Percentiles rank a stretch among this genome's conserved stretches.
phyloP scores from a whole-genome alignment of 2,113 vertebrate genomes.

The Siphamia tubifer region DNA sequence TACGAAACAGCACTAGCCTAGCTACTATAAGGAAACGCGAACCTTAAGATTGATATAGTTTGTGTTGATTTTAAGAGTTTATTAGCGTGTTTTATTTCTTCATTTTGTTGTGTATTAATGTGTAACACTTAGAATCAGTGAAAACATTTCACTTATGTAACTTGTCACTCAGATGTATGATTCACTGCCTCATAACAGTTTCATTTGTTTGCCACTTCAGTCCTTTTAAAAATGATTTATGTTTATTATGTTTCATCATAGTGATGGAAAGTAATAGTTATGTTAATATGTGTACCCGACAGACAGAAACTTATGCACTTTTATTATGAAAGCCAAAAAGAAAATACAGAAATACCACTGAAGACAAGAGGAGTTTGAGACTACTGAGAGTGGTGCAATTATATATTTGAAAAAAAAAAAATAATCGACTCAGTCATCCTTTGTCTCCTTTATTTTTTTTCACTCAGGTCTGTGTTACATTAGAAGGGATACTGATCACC shows the following conservation, averaged over 20 bases:
- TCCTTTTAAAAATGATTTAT: slow-evolving; percentile 6
- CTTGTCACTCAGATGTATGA: slow-evolving; percentile 28
- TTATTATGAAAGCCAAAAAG: too few relatives aligned
- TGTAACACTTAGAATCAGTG: not conserved
- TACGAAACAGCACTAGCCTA: too few relatives aligned
- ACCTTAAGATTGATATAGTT: too few relatives aligned
- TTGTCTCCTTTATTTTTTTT: not conserved
- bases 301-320: too few relatives aligned
- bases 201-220: slow-evolving; percentile 3
- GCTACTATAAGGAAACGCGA: too few relatives aligned
- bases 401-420: not conserved
- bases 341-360: too few relatives aligned
- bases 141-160: slow-evolving; percentile 38
- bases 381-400: not conserved
- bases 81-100: too few relatives aligned
- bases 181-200: slow-evolving; percentile 19
- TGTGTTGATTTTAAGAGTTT: too few relatives aligned
- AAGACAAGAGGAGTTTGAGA: too few relatives aligned
- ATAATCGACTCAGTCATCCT: not conserved
- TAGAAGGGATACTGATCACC: slow-evolving; percentile 39
- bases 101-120: too few relatives aligned
- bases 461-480: not conserved
- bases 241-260: slow-evolving; percentile 8
- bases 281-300: not conserved
- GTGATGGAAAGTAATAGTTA: not conserved